phyloP scores from a whole-genome alignment of 1,140 invertebrate genomes.

The Eufriesea mexicana region DNA sequence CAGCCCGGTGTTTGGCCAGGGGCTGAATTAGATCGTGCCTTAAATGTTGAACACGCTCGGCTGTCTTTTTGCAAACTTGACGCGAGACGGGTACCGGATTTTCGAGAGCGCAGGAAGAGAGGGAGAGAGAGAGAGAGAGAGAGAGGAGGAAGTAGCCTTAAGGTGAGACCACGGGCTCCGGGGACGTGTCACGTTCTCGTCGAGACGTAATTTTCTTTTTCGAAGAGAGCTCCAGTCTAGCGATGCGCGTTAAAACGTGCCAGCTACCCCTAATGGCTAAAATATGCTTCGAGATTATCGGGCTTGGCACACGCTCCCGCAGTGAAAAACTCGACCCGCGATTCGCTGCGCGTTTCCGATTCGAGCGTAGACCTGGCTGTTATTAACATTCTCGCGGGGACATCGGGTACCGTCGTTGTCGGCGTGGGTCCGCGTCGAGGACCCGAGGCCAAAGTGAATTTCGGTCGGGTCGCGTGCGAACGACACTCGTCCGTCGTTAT shows the following conservation, averaged over 20 bases:
- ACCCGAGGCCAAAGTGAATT: conserved; percentile 4
- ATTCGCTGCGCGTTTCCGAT: neutral
- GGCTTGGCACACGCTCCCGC: conserved; percentile 1
- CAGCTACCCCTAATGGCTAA: conserved; percentile 30
- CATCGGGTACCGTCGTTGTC: neutral
- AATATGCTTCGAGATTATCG: conserved; percentile 42
- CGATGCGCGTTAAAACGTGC: conserved; percentile 17
- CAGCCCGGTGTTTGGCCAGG: neutral
- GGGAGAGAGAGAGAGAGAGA: neutral
- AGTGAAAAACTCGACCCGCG: neutral
- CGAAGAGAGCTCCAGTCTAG: neutral
- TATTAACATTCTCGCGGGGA: conserved; percentile 16
- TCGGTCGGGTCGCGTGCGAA: neutral
- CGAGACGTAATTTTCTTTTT: conserved; percentile 32
- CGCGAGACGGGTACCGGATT: neutral
- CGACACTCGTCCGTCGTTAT: conserved; percentile 40
- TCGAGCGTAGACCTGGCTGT: neutral
- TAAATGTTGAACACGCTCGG: conserved; percentile 15
- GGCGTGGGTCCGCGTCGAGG: no score
- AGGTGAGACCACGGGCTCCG: neutral
- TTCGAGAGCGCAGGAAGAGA: no score
- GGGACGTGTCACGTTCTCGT: conserved; percentile 20
- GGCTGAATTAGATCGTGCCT: conserved; percentile 15
- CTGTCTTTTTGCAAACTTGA: conserved; percentile 34
- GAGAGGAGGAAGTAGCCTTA: no score